phyloP scores from a whole-genome alignment of 2,113 vertebrate species.

The Hemiscyllium ocellatum region DNA sequence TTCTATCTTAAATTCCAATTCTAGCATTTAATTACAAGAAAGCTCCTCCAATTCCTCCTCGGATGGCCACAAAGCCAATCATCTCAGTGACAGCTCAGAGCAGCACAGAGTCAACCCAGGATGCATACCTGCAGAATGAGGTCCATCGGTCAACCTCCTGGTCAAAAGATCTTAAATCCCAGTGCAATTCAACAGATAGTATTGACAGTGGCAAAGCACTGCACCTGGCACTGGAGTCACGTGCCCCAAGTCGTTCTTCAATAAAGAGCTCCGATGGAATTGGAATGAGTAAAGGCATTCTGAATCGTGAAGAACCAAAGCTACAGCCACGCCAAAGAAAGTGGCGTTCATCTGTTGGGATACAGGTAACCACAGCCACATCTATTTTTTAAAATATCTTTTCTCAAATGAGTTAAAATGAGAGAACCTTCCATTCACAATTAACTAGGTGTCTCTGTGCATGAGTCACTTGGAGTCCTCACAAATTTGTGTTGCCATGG shows the following conservation, averaged over 20 bases:
- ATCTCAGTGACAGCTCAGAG: conserved; percentile 93
- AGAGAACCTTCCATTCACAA: neutral
- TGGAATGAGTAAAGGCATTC: conserved; percentile 72
- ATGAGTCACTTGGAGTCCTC: neutral
- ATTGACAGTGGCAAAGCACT: conserved; percentile 67
- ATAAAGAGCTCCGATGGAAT: conserved; percentile 46
- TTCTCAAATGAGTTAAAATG: neutral
- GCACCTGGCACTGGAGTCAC: conserved; percentile 61
- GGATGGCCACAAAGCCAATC: conserved; percentile 89
- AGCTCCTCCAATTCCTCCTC: conserved; percentile 88
- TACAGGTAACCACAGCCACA: conserved; percentile 67
- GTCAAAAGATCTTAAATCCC: conserved; percentile 61
- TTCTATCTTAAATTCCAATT: conserved; percentile 31
- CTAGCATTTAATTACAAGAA: conserved; percentile 93
- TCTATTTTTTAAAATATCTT: neutral
- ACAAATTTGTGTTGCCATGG: neutral
- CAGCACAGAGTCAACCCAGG: conserved; percentile 93
- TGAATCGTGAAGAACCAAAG: conserved; percentile 69
- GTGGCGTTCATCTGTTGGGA: conserved; percentile 90
- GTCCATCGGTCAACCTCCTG: conserved; percentile 56
- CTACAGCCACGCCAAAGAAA: conserved; percentile 75
- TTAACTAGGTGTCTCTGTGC: too few species aligned
- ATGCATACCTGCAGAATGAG: conserved; percentile 76
- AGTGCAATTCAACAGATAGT: conserved; percentile 84
- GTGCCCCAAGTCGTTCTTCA: conserved; percentile 44